Percentiles rank a stretch among this genome's conserved stretches.
These are phyloP conservation scores for Petrolisthes cinctipes DNA, from an alignment of 2,888 invertebrate species.

Conservation along the genomic window DNA sequence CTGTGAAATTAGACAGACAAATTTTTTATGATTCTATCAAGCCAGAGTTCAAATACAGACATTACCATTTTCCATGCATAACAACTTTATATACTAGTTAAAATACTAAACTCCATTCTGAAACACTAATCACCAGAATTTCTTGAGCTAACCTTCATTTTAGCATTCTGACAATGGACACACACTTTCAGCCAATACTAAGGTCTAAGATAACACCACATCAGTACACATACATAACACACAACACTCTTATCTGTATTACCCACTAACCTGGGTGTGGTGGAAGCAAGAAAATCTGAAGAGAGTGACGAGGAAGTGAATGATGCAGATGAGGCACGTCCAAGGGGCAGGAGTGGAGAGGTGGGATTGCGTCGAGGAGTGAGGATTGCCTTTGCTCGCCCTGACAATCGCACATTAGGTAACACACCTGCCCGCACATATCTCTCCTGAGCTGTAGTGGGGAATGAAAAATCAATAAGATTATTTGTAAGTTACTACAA, in stretches of 20 bases:
- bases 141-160: too few relatives aligned
- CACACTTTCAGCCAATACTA: too few relatives aligned
- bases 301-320: slow-evolving; percentile 47
- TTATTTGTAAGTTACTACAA: neutral
- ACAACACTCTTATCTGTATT: too few relatives aligned
- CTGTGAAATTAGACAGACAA: neutral
- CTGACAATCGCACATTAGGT: slow-evolving; percentile 55
- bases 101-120: too few relatives aligned
- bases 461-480: neutral
- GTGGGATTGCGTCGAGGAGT: slow-evolving; percentile 54
- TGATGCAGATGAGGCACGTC: slow-evolving; percentile 39
- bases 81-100: too few relatives aligned
- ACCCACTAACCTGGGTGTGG: slow-evolving; percentile 50
- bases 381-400: slow-evolving; percentile 57
- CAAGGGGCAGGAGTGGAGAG: slow-evolving; percentile 58
- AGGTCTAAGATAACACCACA: neutral
- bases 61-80: too few relatives aligned
- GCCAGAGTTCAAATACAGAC: too few relatives aligned
- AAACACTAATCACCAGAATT: too few relatives aligned
- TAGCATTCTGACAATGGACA: too few relatives aligned
- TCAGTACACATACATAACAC: too few relatives aligned
- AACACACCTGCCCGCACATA: slow-evolving; percentile 52
- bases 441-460: slow-evolving; percentile 57
- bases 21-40: too few relatives aligned
- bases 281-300: slow-evolving; percentile 49